A percentile compares a stretch with the other conserved stretches of the same genome.
Evolutionary conservation across 2,888 invertebrate species (phyloP).

Genomic region (Helobdella robusta): DNA sequence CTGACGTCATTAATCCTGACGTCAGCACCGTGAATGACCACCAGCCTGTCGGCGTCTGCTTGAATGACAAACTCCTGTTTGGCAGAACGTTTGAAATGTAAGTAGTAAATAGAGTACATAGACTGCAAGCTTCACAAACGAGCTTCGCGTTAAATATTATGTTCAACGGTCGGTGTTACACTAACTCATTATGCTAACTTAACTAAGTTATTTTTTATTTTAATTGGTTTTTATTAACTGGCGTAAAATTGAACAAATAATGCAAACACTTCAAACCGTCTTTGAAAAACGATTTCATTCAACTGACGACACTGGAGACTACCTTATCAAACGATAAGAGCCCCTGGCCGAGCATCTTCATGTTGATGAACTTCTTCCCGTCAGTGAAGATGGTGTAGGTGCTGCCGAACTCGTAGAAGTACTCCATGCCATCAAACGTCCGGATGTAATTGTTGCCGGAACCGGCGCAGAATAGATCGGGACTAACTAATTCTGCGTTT

Average conservation of each 20-base stretch:
- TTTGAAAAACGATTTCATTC: background rate
- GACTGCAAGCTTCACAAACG: too few relatives aligned
- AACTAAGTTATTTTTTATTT: too few relatives aligned
- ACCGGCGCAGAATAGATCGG: constrained; percentile 7
- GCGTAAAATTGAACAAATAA: background rate
- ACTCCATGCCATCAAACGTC: constrained; percentile 19
- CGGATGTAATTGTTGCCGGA: constrained; percentile 10
- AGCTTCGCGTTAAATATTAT: too few relatives aligned
- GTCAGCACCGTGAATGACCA: background rate
- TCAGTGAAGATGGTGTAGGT: background rate
- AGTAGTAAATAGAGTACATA: too few relatives aligned
- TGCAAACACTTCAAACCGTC: background rate
- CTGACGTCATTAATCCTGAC: background rate
- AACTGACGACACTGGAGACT: too few relatives aligned
- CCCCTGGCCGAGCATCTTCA: background rate
- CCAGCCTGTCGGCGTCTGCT: background rate
- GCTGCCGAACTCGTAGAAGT: background rate
- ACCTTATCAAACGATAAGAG: background rate
- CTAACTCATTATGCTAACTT: too few relatives aligned
- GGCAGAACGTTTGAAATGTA: background rate
- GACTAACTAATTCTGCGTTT: background rate
- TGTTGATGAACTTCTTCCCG: background rate
- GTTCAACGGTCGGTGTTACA: too few relatives aligned
- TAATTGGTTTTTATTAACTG: background rate
- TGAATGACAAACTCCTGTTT: constrained; percentile 5